Evolutionary conservation across 2,797 vertebrate genomes (phyloP), one percentile per base, ranked within the genome.

Genomic region (Morus bassanus): DNA sequence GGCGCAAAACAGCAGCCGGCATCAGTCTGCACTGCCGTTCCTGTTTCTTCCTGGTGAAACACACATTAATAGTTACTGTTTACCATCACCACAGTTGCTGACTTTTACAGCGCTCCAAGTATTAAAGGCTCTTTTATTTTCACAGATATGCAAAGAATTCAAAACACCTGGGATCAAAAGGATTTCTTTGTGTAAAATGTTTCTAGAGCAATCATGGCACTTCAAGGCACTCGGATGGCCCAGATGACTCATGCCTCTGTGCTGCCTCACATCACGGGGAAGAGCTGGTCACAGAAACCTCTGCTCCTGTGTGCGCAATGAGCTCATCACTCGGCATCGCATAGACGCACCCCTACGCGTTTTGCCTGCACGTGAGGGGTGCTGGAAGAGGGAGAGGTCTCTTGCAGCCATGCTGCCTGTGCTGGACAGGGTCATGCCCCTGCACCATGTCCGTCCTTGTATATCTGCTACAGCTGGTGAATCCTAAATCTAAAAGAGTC

Each of bases 271-370:
- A 4, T 16, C 30, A 41, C 0, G 4, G 30, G 21, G 25, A 70
- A 91, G 23, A 80, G n/a, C 61, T 7, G 50, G 10, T 21, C 57
- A 7, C 27, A 48, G 54, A 27, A 78, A 25, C 48, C 68, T 53
- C 5, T 0, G 35, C 51, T 78, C n/a, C 64, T 35, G 35, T 0
- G 0, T 4, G 17, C 0, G 2, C 37, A 7, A 15, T 7, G 9
- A 51, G 54, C 27, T 83, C 35, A 7, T 39, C 2, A 0, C 43
- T 74, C 7, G 15, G 53, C 43, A 18, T 16, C 19, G 6, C 0
- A 2, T 13, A 6, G 1, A 25, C 0, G 1, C 50, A 28, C 10
- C 30, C 33, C 50, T 21, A 2, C 2, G 1, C 4, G 7, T 33
- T 37, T 22, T 25, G 18, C 39, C n/a, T 27, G 41, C 13, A 0